phyloP scores from a whole-genome alignment of 2,797 vertebrate genomes.

The Danio jaintianensis region DNA sequence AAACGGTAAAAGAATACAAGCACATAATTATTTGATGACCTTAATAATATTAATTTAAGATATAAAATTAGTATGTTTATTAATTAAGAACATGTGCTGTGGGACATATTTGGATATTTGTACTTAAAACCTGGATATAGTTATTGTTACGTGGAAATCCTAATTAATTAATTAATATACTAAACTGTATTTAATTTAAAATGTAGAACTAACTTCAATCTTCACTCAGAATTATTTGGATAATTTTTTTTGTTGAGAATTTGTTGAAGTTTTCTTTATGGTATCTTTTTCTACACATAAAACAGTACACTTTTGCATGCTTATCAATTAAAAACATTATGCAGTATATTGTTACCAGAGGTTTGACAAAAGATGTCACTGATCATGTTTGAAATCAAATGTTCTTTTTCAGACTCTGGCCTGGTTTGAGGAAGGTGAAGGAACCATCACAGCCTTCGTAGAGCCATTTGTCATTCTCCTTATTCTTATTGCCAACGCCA shows the following conservation, averaged over 20 bases:
- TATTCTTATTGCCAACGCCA: slow-evolving; percentile 84
- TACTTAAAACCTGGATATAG: not conserved
- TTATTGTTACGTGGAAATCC: not conserved
- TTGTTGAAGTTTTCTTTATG: not conserved
- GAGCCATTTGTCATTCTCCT: slow-evolving; percentile 85
- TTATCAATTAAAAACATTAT: not conserved
- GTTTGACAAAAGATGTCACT: not conserved
- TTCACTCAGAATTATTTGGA: not conserved
- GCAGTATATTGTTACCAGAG: not conserved
- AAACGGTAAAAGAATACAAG: too few species aligned
- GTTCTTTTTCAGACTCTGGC: slow-evolving; percentile 74
- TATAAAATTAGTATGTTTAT: too few species aligned
- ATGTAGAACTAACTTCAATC: not conserved
- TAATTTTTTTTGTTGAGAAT: not conserved
- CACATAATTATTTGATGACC: too few species aligned
- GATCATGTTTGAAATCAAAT: not conserved
- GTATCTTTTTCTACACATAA: not conserved
- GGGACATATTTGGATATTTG: not conserved
- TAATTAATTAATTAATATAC: not conserved
- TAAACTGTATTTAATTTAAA: not conserved
- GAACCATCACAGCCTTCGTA: slow-evolving; percentile 83
- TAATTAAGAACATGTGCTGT: too few species aligned
- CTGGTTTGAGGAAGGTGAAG: slow-evolving; percentile 84
- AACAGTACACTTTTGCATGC: not conserved
- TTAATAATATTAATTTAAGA: too few species aligned